Conservation (phyloP, 1,140 invertebrate species). For the Drosophila busckii region DNA sequence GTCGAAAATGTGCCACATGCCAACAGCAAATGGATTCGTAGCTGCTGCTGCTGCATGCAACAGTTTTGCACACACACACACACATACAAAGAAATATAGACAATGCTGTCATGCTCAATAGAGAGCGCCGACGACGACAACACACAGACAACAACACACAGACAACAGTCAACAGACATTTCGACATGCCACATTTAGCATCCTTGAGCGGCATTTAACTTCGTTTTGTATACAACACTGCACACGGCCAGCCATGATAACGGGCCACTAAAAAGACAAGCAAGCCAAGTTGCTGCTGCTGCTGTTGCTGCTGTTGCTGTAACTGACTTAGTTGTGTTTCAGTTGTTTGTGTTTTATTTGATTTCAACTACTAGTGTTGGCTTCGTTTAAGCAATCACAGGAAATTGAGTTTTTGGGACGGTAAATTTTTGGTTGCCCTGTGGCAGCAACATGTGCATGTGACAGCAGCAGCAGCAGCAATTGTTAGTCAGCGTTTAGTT, state of each 20-base stretch:
- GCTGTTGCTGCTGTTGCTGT: constrained; percentile 12
- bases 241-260: constrained; percentile 26
- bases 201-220: constrained; percentile 75
- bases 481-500: constrained; percentile 1
- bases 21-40: constrained; percentile 48
- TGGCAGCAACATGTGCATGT: no score
- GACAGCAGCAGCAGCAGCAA: no score
- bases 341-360: constrained; percentile 45
- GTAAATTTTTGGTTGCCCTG: background rate
- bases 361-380: constrained; percentile 42
- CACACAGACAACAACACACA: constrained; percentile 46
- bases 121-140: no score
- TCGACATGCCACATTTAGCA: constrained; percentile 73
- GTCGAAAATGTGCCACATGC: constrained; percentile 77
- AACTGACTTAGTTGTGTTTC: constrained; percentile 2
- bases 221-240: constrained; percentile 47
- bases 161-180: constrained; percentile 69
- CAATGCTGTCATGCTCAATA: constrained; percentile 66
- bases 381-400: constrained; percentile 56
- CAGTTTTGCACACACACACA: constrained; percentile 45
- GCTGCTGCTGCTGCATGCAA: constrained; percentile 55
- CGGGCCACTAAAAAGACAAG: background rate
- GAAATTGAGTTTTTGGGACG: constrained; percentile 38
- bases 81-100: constrained; percentile 19
- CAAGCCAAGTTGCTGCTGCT: background rate